These are phyloP conservation scores for Baccha elongata DNA, from an alignment of 2,888 invertebrate species.

Conservation along the genomic window DNA sequence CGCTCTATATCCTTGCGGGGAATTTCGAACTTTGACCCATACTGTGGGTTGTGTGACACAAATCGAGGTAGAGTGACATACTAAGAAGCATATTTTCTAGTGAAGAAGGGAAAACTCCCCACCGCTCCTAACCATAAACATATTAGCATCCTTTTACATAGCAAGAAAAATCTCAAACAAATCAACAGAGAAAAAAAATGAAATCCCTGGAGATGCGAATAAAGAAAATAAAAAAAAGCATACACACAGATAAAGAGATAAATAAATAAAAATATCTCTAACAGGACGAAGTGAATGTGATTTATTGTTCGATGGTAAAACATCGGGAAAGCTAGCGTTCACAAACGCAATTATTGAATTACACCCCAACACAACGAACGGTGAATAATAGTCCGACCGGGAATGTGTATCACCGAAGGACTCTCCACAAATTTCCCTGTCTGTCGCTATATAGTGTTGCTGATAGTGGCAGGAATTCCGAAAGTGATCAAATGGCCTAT, in stretches of 20 bases:
- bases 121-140: constrained; percentile 1
- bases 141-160: constrained; percentile 39
- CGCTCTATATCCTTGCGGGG: not conserved
- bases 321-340: constrained; percentile 68
- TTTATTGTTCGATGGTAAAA: constrained; percentile 68
- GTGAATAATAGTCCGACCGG: constrained; percentile 65
- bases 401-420: constrained; percentile 67
- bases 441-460: constrained; percentile 30
- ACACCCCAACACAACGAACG: constrained; percentile 50
- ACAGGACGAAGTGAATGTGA: constrained; percentile 65
- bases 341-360: constrained; percentile 72
- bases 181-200: not conserved
- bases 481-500: constrained; percentile 71
- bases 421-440: constrained; percentile 60
- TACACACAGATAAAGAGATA: constrained; percentile 57
- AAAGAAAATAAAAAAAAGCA: not conserved
- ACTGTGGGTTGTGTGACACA: not conserved
- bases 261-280: constrained; percentile 71
- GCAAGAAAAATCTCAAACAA: constrained; percentile 12
- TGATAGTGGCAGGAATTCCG: constrained; percentile 66
- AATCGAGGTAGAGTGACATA: too few relatives aligned
- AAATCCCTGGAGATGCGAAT: not conserved
- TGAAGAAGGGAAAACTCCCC: too few relatives aligned
- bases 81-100: constrained; percentile 1
- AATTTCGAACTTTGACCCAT: constrained; percentile 35